phyloP scores from a whole-genome alignment of 1,140 invertebrate genomes.

The Pseudomyrmex gracilis region DNA sequence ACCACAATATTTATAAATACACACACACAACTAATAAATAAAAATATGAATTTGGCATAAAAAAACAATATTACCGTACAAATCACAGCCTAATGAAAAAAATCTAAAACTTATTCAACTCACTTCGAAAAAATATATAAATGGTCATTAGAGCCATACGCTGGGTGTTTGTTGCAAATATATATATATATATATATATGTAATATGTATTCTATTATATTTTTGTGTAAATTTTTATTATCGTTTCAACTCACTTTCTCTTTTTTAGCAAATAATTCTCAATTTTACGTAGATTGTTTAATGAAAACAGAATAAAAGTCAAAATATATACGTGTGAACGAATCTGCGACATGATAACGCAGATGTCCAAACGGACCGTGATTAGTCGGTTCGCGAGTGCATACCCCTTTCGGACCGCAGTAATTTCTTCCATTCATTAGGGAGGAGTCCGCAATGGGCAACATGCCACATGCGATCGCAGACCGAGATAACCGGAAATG shows the following conservation, averaged over 20 bases:
- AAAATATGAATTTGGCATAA: neutral
- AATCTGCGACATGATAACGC: neutral
- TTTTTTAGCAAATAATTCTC: neutral
- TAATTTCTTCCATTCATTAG: slow-evolving; percentile 57
- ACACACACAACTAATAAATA: slow-evolving; percentile 3
- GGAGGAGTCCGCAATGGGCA: slow-evolving; percentile 19
- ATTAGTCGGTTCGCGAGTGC: slow-evolving; percentile 37
- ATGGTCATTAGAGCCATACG: too few species aligned
- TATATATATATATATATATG: too few species aligned
- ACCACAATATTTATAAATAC: slow-evolving; percentile 7
- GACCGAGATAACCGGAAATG: slow-evolving; percentile 53
- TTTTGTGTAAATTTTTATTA: too few species aligned
- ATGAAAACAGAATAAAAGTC: neutral
- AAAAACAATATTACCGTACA: too few species aligned
- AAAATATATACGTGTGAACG: neutral
- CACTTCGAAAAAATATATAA: too few species aligned
- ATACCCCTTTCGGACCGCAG: slow-evolving; percentile 24
- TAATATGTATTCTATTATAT: too few species aligned
- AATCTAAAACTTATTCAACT: too few species aligned
- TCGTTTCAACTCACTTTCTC: neutral
- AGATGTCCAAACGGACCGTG: slow-evolving; percentile 21
- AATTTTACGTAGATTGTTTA: neutral
- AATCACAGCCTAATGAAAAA: too few species aligned
- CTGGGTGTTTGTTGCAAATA: too few species aligned
- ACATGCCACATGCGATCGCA: slow-evolving; percentile 31